Conservation (phyloP, 2,888 invertebrate species). For the Loripinus fragilis region DNA sequence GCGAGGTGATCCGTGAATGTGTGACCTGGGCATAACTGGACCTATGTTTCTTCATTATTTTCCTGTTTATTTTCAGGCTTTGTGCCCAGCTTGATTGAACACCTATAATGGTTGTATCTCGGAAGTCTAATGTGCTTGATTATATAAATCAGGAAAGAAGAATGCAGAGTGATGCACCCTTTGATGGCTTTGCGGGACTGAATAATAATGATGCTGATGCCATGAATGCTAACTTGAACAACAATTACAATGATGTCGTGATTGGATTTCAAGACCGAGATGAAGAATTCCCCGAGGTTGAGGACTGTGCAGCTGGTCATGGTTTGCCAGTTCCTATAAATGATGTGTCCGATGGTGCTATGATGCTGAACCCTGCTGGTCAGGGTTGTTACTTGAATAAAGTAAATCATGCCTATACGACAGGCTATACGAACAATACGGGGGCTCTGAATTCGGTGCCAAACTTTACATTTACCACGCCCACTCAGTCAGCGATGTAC, state of each 20-base stretch:
- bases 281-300: background rate
- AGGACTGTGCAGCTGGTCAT: background rate
- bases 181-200: background rate
- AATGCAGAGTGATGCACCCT: background rate
- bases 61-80: too few species aligned
- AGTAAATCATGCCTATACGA: background rate
- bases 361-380: background rate
- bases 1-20: too few species aligned
- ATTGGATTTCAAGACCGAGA: background rate
- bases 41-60: too few species aligned
- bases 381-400: background rate
- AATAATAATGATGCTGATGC: background rate
- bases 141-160: too few species aligned
- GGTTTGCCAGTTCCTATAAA: background rate
- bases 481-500: conserved; percentile 47
- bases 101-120: too few species aligned
- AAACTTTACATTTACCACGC: conserved; percentile 55
- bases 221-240: background rate
- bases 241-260: background rate
- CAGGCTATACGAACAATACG: background rate
- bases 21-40: too few species aligned
- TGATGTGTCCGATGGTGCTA: background rate
- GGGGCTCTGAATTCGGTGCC: background rate
- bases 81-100: too few species aligned
- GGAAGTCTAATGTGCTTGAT: too few species aligned